These are phyloP conservation scores for Miichthys miiuy DNA, from an alignment of 2,797 vertebrate genomes.

Conservation along the genomic window DNA sequence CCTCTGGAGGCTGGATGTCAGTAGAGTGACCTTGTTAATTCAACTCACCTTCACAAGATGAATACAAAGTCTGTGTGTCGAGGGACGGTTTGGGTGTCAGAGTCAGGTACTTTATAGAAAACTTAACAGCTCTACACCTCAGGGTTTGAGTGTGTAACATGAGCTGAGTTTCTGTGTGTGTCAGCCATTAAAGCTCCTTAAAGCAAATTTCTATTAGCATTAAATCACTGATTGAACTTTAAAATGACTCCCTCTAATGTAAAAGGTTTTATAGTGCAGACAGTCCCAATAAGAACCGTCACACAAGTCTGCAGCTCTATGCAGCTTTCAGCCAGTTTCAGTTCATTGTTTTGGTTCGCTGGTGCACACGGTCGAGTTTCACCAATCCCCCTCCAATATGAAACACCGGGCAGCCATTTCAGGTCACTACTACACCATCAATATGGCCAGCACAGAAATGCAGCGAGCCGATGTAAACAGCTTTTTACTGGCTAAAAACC, in stretches of 20 bases:
- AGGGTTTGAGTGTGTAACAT: conserved; percentile 6
- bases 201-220: neutral
- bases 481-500: neutral
- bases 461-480: neutral
- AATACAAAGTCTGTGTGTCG: conserved; percentile 53
- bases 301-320: neutral
- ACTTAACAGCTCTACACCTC: conserved; percentile 22
- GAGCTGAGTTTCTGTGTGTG: neutral
- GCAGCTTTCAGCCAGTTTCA: neutral
- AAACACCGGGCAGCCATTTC: conserved; percentile 7
- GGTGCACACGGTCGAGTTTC: neutral
- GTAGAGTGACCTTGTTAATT: conserved; percentile 68
- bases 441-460: neutral
- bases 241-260: neutral
- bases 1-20: conserved; percentile 57
- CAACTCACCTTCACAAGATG: conserved; percentile 60
- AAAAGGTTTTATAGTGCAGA: neutral
- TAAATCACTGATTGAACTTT: neutral
- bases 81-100: conserved; percentile 39
- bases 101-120: conserved; percentile 45
- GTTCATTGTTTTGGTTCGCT: neutral
- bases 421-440: neutral
- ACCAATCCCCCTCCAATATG: neutral
- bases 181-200: conserved; percentile 16
- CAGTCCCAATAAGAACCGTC: neutral